Evolutionary conservation across 2,888 invertebrate species (phyloP).

Genomic region (Archaeoteleia sp.): DNA sequence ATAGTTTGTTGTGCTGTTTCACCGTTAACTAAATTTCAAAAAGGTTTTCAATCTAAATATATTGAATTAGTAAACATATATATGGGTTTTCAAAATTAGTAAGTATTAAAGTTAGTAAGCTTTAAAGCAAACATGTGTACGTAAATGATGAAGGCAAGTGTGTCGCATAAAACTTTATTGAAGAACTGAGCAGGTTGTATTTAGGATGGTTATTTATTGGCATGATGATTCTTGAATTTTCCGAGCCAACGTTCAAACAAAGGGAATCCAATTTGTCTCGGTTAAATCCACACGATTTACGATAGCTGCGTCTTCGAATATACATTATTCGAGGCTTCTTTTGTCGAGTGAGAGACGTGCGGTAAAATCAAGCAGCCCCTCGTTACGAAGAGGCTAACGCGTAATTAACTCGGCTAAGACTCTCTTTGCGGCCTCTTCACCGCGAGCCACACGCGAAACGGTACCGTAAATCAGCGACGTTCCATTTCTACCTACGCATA

Average conservation of each 20-base stretch:
- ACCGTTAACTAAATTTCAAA: too few relatives aligned
- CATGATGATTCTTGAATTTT: slow-evolving; percentile 18
- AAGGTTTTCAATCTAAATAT: too few relatives aligned
- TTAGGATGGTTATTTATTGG: slow-evolving; percentile 27
- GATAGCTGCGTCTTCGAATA: slow-evolving; percentile 23
- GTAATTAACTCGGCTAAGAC: slow-evolving; percentile 42
- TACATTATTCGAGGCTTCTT: slow-evolving; percentile 24
- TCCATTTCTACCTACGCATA: slow-evolving; percentile 40
- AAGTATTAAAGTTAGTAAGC: too few relatives aligned
- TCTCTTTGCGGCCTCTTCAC: slow-evolving; percentile 34
- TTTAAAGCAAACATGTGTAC: too few relatives aligned
- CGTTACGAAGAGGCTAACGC: slow-evolving; percentile 37
- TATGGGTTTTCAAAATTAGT: too few relatives aligned
- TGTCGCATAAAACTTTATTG: background rate
- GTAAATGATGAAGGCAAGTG: background rate
- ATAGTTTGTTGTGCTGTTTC: too few relatives aligned
- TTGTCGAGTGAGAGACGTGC: slow-evolving; percentile 14
- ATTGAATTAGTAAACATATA: too few relatives aligned
- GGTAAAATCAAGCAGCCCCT: slow-evolving; percentile 45
- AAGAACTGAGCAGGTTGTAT: slow-evolving; percentile 7
- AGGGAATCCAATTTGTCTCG: slow-evolving; percentile 35
- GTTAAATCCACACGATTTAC: slow-evolving; percentile 23
- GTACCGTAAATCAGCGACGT: slow-evolving; percentile 45
- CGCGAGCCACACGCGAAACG: slow-evolving; percentile 39
- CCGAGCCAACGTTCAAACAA: slow-evolving; percentile 21